Conservation (phyloP, 2,888 invertebrate species). For the Nomada ferruginata region DNA sequence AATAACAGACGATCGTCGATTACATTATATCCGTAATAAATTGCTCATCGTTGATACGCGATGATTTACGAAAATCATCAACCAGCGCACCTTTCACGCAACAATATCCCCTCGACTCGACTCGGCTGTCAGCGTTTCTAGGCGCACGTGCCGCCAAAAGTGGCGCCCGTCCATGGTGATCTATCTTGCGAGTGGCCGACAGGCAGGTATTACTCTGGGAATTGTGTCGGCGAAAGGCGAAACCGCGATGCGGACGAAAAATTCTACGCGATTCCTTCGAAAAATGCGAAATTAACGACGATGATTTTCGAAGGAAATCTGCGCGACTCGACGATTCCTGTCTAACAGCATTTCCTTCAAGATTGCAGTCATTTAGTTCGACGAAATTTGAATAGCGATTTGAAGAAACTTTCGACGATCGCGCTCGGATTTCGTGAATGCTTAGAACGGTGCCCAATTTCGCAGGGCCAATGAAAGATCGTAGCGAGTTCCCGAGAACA, state of each 20-base stretch:
- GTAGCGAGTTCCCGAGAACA: neutral
- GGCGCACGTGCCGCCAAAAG: conserved; percentile 3
- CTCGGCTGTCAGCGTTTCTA: neutral
- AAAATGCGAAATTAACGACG: no score
- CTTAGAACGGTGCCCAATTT: neutral
- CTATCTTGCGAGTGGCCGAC: conserved; percentile 52
- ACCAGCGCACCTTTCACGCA: neutral
- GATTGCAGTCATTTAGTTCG: no score
- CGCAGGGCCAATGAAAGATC: neutral
- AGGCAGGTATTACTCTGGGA: conserved; percentile 40
- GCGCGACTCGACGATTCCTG: no score
- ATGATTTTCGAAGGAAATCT: no score
- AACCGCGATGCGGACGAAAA: neutral
- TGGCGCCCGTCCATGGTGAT: conserved; percentile 37
- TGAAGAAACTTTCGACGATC: neutral
- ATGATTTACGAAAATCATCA: conserved; percentile 49
- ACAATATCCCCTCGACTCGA: conserved; percentile 32
- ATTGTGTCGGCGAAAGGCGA: neutral
- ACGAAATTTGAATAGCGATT: no score
- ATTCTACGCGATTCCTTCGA: neutral
- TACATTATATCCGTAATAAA: conserved; percentile 50
- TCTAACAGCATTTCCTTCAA: no score
- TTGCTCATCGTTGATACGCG: conserved; percentile 25
- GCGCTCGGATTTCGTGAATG: neutral
- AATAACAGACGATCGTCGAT: conserved; percentile 53